Evolutionary conservation across 1,140 invertebrate species (phyloP).

Genomic region (Orchesella cincta): DNA sequence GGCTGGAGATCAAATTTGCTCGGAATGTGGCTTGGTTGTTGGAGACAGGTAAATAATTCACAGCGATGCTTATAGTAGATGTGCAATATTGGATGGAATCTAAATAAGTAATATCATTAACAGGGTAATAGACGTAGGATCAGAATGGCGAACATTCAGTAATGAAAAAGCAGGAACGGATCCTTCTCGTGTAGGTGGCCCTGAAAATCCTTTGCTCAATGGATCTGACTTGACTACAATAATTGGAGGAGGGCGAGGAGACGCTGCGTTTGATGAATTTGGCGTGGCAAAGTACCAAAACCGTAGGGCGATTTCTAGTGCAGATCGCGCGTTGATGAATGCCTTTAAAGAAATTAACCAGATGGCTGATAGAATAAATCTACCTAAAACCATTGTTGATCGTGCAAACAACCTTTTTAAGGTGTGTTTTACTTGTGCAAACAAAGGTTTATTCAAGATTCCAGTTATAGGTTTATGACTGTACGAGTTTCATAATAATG

Average conservation of each 20-base stretch:
- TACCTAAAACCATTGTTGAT: constrained; percentile 92
- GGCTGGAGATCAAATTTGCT: constrained; percentile 98
- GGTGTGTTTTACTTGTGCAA: constrained; percentile 64
- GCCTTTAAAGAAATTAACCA: constrained; percentile 89
- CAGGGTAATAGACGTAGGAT: constrained; percentile 99
- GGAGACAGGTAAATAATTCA: constrained; percentile 85
- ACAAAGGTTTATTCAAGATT: not conserved
- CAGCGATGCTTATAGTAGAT: too few relatives aligned
- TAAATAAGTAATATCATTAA: constrained; percentile 50
- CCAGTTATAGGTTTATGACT: not conserved
- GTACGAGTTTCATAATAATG: constrained; percentile 6
- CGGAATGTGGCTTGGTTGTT: constrained; percentile 97
- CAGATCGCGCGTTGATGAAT: constrained; percentile 90
- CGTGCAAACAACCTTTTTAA: constrained; percentile 95
- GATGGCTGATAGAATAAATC: constrained; percentile 97
- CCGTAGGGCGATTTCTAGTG: constrained; percentile 85
- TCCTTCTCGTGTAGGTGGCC: constrained; percentile 97
- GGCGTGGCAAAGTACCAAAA: constrained; percentile 92
- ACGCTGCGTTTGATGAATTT: constrained; percentile 78
- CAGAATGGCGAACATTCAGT: constrained; percentile 99
- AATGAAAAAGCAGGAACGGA: constrained; percentile 96
- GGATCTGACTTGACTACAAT: constrained; percentile 96
- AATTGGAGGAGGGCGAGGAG: constrained; percentile 87
- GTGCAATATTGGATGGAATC: not conserved
- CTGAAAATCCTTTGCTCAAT: constrained; percentile 92